phyloP scores from a whole-genome alignment of 2,888 invertebrate species.

The Gastrophysa polygoni region DNA sequence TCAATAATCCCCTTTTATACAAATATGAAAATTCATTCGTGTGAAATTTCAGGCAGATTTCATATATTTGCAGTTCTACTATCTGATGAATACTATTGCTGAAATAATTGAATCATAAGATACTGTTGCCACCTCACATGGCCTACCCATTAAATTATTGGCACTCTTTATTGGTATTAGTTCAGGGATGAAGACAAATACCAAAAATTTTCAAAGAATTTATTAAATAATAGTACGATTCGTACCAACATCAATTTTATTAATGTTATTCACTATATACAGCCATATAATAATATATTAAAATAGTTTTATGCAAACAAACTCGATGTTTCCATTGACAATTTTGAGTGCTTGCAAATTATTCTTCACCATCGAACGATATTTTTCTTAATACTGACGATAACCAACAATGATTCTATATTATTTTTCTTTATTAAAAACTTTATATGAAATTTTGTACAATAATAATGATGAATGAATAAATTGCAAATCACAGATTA shows the following conservation, averaged over 20 bases:
- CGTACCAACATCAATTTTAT: slow-evolving; percentile 57
- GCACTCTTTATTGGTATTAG: too few species aligned
- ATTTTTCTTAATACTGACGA: slow-evolving; percentile 52
- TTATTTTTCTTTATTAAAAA: slow-evolving; percentile 30
- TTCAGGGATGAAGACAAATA: slow-evolving; percentile 5
- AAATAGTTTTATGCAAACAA: slow-evolving; percentile 54
- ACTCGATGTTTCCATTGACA: slow-evolving; percentile 51
- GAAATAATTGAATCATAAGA: too few species aligned
- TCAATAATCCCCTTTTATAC: too few species aligned
- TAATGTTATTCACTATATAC: slow-evolving; percentile 53
- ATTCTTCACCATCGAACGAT: slow-evolving; percentile 41
- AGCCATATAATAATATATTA: slow-evolving; percentile 58
- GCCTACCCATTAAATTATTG: too few species aligned
- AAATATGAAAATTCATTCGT: too few species aligned
- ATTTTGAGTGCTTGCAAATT: slow-evolving; percentile 41
- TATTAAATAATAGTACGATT: slow-evolving; percentile 57
- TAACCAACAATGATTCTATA: slow-evolving; percentile 45
- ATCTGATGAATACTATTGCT: too few species aligned
- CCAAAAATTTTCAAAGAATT: slow-evolving; percentile 39
- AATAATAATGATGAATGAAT: slow-evolving; percentile 45
- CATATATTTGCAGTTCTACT: too few species aligned
- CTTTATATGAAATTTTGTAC: slow-evolving; percentile 53
- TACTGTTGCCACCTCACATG: too few species aligned
- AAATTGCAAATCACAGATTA: slow-evolving; percentile 32
- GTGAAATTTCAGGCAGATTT: too few species aligned